Conservation (phyloP, 2,797 vertebrate species). For the Tapirus indicus region DNA sequence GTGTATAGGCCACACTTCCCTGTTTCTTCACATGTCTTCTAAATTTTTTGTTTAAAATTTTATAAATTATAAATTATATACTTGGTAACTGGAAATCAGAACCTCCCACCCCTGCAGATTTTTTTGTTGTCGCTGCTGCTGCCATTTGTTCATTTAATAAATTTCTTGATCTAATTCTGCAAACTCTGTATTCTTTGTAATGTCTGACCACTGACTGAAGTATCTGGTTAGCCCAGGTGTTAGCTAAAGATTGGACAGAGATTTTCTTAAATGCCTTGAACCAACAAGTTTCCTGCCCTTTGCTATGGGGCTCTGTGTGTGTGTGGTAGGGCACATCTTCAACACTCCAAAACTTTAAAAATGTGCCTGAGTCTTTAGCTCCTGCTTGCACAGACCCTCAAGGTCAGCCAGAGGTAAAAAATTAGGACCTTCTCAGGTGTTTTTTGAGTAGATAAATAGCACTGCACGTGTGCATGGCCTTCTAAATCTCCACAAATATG, state of each 20-base stretch:
- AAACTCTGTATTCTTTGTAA: background rate
- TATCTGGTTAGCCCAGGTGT: background rate
- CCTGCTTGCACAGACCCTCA: background rate
- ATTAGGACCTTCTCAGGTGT: too few relatives aligned
- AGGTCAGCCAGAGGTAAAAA: background rate
- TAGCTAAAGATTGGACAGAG: background rate
- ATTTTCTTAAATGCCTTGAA: background rate
- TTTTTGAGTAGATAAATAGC: background rate
- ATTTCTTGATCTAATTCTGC: background rate
- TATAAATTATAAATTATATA: background rate
- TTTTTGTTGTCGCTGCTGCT: background rate
- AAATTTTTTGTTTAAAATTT: background rate
- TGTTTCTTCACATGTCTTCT: background rate
- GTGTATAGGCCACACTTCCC: background rate
- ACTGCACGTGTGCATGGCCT: rapidly evolving
- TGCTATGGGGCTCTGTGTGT: background rate
- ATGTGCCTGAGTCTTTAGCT: background rate
- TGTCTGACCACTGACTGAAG: background rate
- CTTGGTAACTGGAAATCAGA: background rate
- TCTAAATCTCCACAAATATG: background rate
- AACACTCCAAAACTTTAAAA: background rate
- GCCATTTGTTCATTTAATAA: background rate
- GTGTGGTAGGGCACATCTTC: background rate
- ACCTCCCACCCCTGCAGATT: rapidly evolving
- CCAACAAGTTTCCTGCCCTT: background rate